phyloP scores from a whole-genome alignment of 2,888 invertebrate species.

The Therioaphis trifolii region DNA sequence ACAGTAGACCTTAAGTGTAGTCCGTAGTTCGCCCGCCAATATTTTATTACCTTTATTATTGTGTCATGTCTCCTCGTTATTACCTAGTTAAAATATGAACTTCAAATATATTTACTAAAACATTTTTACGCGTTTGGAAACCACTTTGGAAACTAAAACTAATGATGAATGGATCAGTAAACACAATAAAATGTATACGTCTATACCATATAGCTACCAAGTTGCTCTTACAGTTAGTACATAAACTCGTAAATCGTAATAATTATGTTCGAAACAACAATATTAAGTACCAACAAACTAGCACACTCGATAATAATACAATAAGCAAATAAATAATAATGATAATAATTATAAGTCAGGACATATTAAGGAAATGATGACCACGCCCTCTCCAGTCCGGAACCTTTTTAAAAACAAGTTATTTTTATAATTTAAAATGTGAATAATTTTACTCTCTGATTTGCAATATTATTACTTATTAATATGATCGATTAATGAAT shows the following conservation, averaged over 20 bases:
- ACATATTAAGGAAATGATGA: too few species aligned
- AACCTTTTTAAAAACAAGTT: too few species aligned
- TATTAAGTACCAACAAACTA: too few species aligned
- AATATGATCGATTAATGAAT: too few species aligned
- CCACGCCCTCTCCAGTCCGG: too few species aligned
- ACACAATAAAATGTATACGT: conserved; percentile 1
- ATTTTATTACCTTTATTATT: too few species aligned
- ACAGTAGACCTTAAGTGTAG: too few species aligned
- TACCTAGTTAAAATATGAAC: neutral
- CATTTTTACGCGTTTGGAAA: neutral
- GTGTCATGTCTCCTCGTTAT: too few species aligned
- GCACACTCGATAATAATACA: neutral
- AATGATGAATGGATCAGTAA: neutral
- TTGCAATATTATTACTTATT: too few species aligned
- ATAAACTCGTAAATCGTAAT: conserved; percentile 25
- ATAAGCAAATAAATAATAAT: neutral
- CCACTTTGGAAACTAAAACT: neutral
- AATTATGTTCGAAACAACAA: conserved; percentile 11
- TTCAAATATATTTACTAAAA: neutral
- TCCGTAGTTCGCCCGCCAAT: too few species aligned
- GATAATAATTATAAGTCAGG: neutral
- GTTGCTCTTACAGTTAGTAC: neutral
- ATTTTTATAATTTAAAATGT: too few species aligned
- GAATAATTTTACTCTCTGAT: too few species aligned
- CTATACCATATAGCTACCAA: neutral